phyloP scores from a whole-genome alignment of 2,113 vertebrate species.

The Silurus asotus region DNA sequence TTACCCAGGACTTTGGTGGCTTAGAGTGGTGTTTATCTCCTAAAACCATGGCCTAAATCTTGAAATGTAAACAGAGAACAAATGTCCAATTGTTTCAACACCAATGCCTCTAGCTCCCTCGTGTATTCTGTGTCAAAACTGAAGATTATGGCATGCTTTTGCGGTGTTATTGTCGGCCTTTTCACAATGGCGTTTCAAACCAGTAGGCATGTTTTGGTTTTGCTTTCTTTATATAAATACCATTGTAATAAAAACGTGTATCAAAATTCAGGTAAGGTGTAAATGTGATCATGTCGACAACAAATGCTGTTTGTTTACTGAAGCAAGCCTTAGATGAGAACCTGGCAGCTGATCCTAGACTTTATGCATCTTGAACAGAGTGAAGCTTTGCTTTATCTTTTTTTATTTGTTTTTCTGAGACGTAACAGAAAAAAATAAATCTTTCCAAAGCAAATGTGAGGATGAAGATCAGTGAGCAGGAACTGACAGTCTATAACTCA shows the following conservation, averaged over 20 bases:
- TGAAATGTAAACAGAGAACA: slow-evolving; percentile 66
- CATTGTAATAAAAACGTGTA: slow-evolving; percentile 59
- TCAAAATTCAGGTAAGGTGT: slow-evolving; percentile 44
- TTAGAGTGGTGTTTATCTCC: slow-evolving; percentile 70
- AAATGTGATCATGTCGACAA: slow-evolving; percentile 58
- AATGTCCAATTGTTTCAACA: slow-evolving; percentile 68
- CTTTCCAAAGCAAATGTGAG: slow-evolving; percentile 36
- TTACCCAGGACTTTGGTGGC: slow-evolving; percentile 62
- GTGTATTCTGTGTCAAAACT: slow-evolving; percentile 68
- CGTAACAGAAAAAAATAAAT: background rate
- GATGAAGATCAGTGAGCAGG: slow-evolving; percentile 42
- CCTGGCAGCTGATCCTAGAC: slow-evolving; percentile 53
- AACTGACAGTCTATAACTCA: slow-evolving; percentile 48
- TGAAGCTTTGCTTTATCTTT: slow-evolving; percentile 32
- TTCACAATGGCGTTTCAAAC: slow-evolving; percentile 63
- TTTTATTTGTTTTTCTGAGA: slow-evolving; percentile 33
- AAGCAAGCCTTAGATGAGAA: slow-evolving; percentile 55
- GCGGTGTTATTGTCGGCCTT: slow-evolving; percentile 66
- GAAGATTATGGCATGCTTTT: slow-evolving; percentile 70
- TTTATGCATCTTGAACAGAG: slow-evolving; percentile 48
- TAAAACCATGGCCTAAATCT: slow-evolving; percentile 71
- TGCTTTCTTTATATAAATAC: slow-evolving; percentile 59
- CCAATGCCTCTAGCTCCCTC: slow-evolving; percentile 63
- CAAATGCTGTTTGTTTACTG: slow-evolving; percentile 47
- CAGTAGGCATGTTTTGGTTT: slow-evolving; percentile 65